These are phyloP conservation scores for Acleris emargana DNA, from an alignment of 2,888 invertebrate genomes.

Conservation along the genomic window DNA sequence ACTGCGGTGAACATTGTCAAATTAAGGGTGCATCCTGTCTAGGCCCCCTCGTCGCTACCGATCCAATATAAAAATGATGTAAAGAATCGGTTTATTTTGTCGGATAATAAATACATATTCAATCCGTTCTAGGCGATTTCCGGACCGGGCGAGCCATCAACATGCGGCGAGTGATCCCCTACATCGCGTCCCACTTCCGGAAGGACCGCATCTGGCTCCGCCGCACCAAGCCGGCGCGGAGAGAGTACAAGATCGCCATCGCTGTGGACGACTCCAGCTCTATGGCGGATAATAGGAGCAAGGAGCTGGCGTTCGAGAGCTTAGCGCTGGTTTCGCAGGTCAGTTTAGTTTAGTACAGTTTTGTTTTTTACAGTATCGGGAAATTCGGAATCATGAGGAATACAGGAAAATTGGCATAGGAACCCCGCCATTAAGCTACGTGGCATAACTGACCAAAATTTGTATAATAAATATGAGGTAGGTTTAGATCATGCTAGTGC, in stretches of 20 bases:
- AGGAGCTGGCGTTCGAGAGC: constrained; percentile 97
- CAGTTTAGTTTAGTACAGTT: background rate
- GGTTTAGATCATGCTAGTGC: too few relatives aligned
- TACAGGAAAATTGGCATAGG: too few relatives aligned
- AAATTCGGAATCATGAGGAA: too few relatives aligned
- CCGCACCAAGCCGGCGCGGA: constrained; percentile 96
- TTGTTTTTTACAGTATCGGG: background rate
- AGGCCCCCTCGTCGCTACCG: too few relatives aligned
- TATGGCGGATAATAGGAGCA: constrained; percentile 95
- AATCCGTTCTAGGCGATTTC: constrained; percentile 90
- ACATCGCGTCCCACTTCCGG: constrained; percentile 99
- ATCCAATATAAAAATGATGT: too few relatives aligned
- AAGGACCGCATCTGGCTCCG: constrained; percentile 99
- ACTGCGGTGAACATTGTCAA: too few relatives aligned
- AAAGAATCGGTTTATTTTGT: too few relatives aligned
- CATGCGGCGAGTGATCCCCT: constrained; percentile 98
- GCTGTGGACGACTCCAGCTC: constrained; percentile 98
- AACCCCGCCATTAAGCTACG: too few relatives aligned
- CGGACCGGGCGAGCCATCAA: constrained; percentile 98
- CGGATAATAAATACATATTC: too few relatives aligned
- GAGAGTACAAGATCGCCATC: constrained; percentile 97
- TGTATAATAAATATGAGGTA: too few relatives aligned
- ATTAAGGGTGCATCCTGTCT: too few relatives aligned
- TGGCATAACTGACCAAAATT: too few relatives aligned
- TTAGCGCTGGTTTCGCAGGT: constrained; percentile 93